Evolutionary conservation across 2,113 vertebrate species (phyloP), one percentile per base, ranked within the genome.

Genomic region (Ovibos moschatus): DNA sequence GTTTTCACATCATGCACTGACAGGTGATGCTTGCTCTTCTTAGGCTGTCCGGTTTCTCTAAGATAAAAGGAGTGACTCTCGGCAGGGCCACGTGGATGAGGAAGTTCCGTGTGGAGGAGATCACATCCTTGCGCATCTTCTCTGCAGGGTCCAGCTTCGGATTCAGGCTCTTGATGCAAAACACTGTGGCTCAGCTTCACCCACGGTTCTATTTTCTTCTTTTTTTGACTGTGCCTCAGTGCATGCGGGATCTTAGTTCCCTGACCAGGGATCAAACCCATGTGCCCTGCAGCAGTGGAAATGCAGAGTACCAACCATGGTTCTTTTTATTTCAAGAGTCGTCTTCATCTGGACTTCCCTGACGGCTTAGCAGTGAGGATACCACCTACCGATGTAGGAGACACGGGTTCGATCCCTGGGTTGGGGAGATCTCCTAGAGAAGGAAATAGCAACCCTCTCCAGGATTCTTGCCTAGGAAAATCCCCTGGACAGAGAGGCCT

Each of bases 31-130:
- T 92, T 47, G 9, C 17, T 36, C 78, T 89, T 99, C 99, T 99
- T 98, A 99, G 99, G 98, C 99, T 99, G 98, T 99, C 99, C 98
- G 99, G 98, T 98, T 99, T 99, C 99, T 99, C 99, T 95, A 99
- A 98, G 93, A 99, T 98, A 98, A 99, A 99, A 0, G 99, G 99
- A 74, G 99, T 47, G 45, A 30, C 76, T 50, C 76, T 30, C 8
- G 4, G 76, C 45, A 50, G 76, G 76, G 27, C 76, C 27, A 6
- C 4, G 15, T 16, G 45, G 45, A 30, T 79, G 27, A 47, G 76
- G 76, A 79, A 19, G 43, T 79, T 79, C 45, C 8, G 1, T 30
- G 45, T 30, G 27, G 45, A 47, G 27, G 76, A 79, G 45, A 30
- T 17, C 45, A 17, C 45, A 47, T 30, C 76, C 15, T 79, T 3